Evolutionary conservation across 2,797 vertebrate species (phyloP), one percentile per base, ranked within the genome.

Genomic region (Schizothorax lantsangensis): DNA sequence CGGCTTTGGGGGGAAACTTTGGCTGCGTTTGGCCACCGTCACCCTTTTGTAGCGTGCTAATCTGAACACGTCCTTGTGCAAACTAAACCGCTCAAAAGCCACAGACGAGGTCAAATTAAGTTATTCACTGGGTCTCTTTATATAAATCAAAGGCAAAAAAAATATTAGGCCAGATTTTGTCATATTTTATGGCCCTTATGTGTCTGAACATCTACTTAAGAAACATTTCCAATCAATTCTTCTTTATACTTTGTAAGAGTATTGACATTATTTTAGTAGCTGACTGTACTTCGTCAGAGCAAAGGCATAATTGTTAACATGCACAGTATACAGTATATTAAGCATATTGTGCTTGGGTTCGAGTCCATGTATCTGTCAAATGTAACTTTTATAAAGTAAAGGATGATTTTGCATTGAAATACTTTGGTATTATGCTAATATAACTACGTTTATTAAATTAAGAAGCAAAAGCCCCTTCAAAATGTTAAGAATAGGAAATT

Each of bases 61-160:
- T 80, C 64, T 79, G 17, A 82, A 45, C 0, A 43, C 9, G 86
- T 81, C 84, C 84, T 86, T 88, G 52, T 26, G 57, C 38, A 66
- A 88, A 88, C 69, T 71, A 33, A 78, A 80, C 30, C 79, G 49
- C 10, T 3, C 45, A 71, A 71, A 78, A 54, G 40, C 54, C 62
- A 75, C 26, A 38, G 57, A 33, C 30, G 21, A 77, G 54, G 59
- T 77, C 62, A 66, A 40, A n/a, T 1, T 0, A 33, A 57, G 49
- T 54, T 54, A 68, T 59, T 85, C 19, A 1, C 33, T 43, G 30
- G 15, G 30, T 9, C 33, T n/a, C 23, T 40, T 52, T 33, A 30
- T 17, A 52, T n/a, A 15, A 72, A 30, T 26, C 14, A 83, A 43
- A 59, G 38, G 11, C 2, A 23, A 38, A 79, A 9, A 9, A 57